phyloP scores from a whole-genome alignment of 2,113 vertebrate genomes.

The Cryptoleucopteryx plumbea region DNA sequence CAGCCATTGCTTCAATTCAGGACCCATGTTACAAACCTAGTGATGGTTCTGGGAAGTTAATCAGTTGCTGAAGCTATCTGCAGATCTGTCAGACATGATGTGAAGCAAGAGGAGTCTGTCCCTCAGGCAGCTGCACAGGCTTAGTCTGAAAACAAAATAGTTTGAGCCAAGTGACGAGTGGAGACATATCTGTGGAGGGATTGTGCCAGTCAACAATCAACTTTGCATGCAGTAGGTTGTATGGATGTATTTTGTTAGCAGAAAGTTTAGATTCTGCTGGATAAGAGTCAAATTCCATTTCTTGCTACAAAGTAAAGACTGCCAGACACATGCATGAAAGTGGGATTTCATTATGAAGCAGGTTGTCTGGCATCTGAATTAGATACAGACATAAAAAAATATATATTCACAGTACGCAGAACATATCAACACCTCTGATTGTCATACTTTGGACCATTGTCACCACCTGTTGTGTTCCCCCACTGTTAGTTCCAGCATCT shows the following conservation, averaged over 20 bases:
- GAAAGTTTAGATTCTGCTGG: background rate
- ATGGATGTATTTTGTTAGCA: background rate
- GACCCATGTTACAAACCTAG: background rate
- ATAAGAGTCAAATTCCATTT: fast-evolving
- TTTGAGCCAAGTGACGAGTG: background rate
- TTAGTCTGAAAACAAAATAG: background rate
- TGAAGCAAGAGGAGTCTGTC: background rate
- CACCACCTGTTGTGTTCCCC: background rate
- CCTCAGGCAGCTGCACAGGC: background rate
- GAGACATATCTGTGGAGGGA: background rate
- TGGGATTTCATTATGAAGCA: background rate
- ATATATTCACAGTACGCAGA: fast-evolving
- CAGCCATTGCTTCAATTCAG: background rate
- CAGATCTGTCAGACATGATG: background rate
- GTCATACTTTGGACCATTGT: fast-evolving
- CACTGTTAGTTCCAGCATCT: background rate
- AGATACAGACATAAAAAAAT: background rate
- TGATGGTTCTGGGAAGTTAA: background rate
- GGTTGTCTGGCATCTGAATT: background rate
- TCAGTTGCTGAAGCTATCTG: background rate
- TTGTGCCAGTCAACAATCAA: background rate
- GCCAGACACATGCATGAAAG: background rate
- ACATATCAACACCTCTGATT: background rate
- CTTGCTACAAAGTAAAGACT: background rate
- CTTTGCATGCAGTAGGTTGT: background rate